These are phyloP conservation scores for Girardia tigrina DNA, from an alignment of 2,888 invertebrate genomes.

Conservation along the genomic window DNA sequence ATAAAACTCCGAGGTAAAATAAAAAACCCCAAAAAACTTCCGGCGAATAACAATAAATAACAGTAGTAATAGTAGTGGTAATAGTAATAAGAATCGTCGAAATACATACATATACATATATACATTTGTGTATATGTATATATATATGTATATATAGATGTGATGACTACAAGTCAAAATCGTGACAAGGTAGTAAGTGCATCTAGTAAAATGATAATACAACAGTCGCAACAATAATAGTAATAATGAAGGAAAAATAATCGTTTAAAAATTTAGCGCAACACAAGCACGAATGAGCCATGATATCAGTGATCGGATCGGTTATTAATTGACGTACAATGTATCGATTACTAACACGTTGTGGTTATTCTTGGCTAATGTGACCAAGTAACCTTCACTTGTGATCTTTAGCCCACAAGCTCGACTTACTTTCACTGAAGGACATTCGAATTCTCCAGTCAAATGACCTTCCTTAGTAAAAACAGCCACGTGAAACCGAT, in stretches of 20 bases:
- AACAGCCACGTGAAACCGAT: conserved; percentile 88
- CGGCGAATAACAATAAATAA: conserved; percentile 23
- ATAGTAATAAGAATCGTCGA: conserved; percentile 19
- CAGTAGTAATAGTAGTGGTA: background rate
- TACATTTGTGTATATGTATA: no score
- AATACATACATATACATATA: no score
- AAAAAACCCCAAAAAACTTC: conserved; percentile 20
- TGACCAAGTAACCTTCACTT: conserved; percentile 73
- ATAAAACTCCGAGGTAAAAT: conserved; percentile 17
- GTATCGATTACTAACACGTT: conserved; percentile 73
- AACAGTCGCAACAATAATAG: conserved; percentile 7
- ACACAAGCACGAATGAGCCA: background rate
- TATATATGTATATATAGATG: conserved; percentile 23
- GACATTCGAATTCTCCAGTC: conserved; percentile 73
- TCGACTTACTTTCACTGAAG: conserved; percentile 89
- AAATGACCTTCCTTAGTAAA: conserved; percentile 69
- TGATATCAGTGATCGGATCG: background rate
- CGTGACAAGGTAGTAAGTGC: conserved; percentile 14
- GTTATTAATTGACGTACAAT: background rate
- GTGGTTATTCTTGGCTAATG: conserved; percentile 93
- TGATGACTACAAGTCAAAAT: conserved; percentile 20
- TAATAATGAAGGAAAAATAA: conserved; percentile 16
- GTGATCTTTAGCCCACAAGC: conserved; percentile 94
- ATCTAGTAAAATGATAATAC: conserved; percentile 23
- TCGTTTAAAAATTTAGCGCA: conserved; percentile 19